These are phyloP conservation scores for Matsumurasca onukii DNA, from an alignment of 1,140 invertebrate genomes.

Conservation along the genomic window DNA sequence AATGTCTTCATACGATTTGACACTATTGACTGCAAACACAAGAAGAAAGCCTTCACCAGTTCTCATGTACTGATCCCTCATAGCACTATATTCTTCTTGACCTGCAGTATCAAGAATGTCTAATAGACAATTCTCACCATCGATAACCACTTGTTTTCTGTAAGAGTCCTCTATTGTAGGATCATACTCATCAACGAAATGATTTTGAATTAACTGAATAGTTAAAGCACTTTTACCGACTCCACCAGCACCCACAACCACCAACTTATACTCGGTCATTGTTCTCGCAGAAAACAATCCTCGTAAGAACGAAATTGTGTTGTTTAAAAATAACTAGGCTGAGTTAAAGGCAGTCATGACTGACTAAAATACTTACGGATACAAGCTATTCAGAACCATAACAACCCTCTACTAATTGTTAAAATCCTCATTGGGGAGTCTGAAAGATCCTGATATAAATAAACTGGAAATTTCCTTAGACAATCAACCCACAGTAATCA, in stretches of 20 bases:
- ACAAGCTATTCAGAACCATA: no score
- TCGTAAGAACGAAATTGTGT: slow-evolving; percentile 42
- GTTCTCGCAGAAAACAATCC: slow-evolving; percentile 16
- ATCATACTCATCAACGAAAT: slow-evolving; percentile 97
- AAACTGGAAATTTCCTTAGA: no score
- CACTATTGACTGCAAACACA: slow-evolving; percentile 72
- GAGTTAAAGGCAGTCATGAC: neutral
- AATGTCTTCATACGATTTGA: slow-evolving; percentile 78
- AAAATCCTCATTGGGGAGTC: no score
- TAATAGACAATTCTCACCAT: slow-evolving; percentile 96
- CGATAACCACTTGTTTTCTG: slow-evolving; percentile 98
- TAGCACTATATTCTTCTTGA: slow-evolving; percentile 90
- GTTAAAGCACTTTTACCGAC: slow-evolving; percentile 99
- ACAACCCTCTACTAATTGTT: no score
- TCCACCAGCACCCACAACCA: slow-evolving; percentile 92
- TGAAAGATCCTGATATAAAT: no score
- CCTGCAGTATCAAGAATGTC: slow-evolving; percentile 99
- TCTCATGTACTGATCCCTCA: slow-evolving; percentile 97
- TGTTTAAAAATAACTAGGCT: neutral
- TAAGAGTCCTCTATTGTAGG: slow-evolving; percentile 96
- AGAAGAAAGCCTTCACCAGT: slow-evolving; percentile 96
- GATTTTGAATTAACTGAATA: slow-evolving; percentile 99
- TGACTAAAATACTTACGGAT: no score
- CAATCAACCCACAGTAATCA: no score
- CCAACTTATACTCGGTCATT: slow-evolving; percentile 85